These are phyloP conservation scores for Seriola aureovittata DNA, from an alignment of 2,113 vertebrate species.

Conservation along the genomic window DNA sequence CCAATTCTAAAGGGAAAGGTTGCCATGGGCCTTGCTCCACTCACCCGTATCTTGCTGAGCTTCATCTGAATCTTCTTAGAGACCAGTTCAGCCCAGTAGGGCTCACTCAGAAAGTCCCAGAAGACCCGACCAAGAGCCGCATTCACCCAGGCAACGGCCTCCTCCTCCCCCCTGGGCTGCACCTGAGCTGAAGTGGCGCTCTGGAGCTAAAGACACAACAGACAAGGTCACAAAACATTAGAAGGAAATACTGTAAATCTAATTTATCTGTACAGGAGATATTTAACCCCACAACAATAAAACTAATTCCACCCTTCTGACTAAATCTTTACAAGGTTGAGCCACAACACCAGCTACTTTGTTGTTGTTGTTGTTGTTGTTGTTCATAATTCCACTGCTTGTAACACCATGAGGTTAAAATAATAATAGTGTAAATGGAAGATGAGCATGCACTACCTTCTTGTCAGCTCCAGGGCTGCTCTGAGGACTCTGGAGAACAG, in stretches of 20 bases:
- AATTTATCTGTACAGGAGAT: neutral
- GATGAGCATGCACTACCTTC: slow-evolving; percentile 85
- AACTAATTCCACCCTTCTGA: neutral
- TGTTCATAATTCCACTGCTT: neutral
- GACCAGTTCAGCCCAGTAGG: slow-evolving; percentile 94
- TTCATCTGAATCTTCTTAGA: slow-evolving; percentile 99
- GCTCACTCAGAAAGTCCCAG: slow-evolving; percentile 97
- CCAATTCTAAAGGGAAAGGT: neutral
- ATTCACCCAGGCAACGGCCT: slow-evolving; percentile 93
- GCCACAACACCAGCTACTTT: neutral
- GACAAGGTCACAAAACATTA: neutral
- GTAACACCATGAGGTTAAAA: neutral
- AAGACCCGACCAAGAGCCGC: slow-evolving; percentile 92
- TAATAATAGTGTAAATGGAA: neutral
- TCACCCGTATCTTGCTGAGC: slow-evolving; percentile 98
- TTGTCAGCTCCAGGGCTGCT: slow-evolving; percentile 93
- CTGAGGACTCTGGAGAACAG: slow-evolving; percentile 68
- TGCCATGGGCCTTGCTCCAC: slow-evolving; percentile 21
- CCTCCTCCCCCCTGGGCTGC: slow-evolving; percentile 53
- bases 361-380: rapidly evolving
- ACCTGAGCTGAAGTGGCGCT: slow-evolving; percentile 33
- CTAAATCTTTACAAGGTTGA: neutral
- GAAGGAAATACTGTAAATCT: neutral
- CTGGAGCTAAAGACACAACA: slow-evolving; percentile 71
- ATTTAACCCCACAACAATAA: neutral